These are phyloP conservation scores for Todus mexicanus DNA, from an alignment of 2,797 vertebrate genomes.

Conservation along the genomic window DNA sequence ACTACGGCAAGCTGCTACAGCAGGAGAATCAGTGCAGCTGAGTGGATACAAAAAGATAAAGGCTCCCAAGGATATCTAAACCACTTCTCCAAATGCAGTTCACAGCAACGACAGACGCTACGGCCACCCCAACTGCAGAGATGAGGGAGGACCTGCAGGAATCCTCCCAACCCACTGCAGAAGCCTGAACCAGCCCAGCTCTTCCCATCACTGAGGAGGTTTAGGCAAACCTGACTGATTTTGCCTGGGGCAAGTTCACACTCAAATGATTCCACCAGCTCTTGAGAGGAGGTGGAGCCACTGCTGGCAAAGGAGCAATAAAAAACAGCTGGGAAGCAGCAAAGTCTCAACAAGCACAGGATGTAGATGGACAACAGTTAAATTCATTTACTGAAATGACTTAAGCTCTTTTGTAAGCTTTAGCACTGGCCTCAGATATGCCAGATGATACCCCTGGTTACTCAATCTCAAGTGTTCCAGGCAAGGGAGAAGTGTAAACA, in stretches of 20 bases:
- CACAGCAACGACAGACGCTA: neutral
- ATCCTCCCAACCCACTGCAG: neutral
- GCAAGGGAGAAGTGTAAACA: constrained; percentile 3
- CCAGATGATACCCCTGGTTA: constrained; percentile 25
- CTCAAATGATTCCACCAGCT: constrained; percentile 27
- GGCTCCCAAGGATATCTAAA: neutral
- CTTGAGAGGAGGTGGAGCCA: constrained; percentile 36
- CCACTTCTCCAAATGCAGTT: neutral
- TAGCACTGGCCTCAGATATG: constrained; percentile 4
- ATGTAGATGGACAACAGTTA: constrained; percentile 61
- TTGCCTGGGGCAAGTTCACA: neutral
- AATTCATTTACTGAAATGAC: constrained; percentile 57
- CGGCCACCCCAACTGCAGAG: neutral
- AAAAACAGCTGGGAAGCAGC: constrained; percentile 62
- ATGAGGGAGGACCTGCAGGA: neutral
- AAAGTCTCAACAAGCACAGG: constrained; percentile 54
- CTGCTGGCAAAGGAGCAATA: constrained; percentile 50
- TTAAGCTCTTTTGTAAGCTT: constrained; percentile 45
- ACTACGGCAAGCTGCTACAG: neutral
- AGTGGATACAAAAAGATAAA: neutral
- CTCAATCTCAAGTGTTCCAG: neutral
- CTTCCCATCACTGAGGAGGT: neutral
- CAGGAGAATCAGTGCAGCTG: neutral
- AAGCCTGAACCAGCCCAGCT: neutral
- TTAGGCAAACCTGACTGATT: constrained; percentile 9